Percentiles rank a stretch among this genome's conserved stretches.
Conservation (phyloP, 2,888 invertebrate genomes). For the Orthonychiurus folsomi region DNA sequence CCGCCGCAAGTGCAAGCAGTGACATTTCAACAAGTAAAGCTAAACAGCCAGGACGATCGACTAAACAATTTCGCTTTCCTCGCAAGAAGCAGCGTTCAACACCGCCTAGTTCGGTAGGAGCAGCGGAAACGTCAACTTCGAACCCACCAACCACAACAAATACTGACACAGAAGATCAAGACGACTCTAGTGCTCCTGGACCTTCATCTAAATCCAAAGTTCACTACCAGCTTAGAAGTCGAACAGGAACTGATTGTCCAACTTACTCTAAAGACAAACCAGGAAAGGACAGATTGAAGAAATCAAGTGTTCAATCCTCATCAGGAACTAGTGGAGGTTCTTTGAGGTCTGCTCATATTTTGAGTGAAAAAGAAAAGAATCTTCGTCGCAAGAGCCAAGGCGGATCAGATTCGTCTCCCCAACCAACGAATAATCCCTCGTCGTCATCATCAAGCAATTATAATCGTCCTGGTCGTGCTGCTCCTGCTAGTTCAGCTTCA, state of each 20-base stretch:
- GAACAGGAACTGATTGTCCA: constrained; percentile 21
- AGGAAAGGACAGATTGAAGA: constrained; percentile 19
- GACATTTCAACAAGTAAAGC: constrained; percentile 7
- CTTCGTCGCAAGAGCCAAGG: constrained; percentile 16
- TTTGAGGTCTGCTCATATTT: constrained; percentile 33
- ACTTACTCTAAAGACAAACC: neutral
- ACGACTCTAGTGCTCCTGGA: constrained; percentile 16
- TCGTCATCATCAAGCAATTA: neutral
- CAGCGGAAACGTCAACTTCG: neutral
- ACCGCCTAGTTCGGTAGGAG: neutral
- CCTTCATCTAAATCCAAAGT: constrained; percentile 16
- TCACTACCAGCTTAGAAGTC: constrained; percentile 35
- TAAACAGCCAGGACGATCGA: constrained; percentile 2
- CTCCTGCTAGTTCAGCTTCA: constrained; percentile 34
- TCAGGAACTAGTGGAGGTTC: constrained; percentile 2
- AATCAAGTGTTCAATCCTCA: constrained; percentile 2
- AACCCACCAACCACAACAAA: constrained; percentile 11
- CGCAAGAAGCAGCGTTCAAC: constrained; percentile 11
- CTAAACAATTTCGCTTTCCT: constrained; percentile 9
- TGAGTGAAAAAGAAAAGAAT: constrained; percentile 37
- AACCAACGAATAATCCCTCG: neutral
- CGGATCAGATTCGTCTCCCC: neutral
- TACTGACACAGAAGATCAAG: constrained; percentile 18
- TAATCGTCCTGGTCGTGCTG: constrained; percentile 24
- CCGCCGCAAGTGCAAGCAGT: constrained; percentile 16